A percentile compares a stretch with the other conserved stretches of the same genome.
Evolutionary conservation across 2,113 vertebrate genomes (phyloP).

Genomic region (Pica pica): DNA sequence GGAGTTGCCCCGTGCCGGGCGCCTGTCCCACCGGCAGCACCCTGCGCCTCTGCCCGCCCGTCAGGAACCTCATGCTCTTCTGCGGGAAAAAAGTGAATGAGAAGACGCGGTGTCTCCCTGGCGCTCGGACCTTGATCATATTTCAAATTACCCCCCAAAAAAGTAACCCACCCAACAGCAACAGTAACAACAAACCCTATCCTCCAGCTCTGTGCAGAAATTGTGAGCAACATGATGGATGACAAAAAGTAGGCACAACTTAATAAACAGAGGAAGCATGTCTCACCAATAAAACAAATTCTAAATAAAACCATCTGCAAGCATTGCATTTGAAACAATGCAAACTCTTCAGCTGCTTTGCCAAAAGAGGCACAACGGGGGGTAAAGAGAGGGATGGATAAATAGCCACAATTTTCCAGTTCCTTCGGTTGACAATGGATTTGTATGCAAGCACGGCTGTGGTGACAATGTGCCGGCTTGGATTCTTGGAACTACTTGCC

Average conservation of each 20-base stretch:
- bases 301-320: slow-evolving; percentile 35
- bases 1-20: neutral
- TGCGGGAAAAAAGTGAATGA: neutral
- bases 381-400: neutral
- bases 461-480: neutral
- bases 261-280: slow-evolving; percentile 23
- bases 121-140: fast-evolving
- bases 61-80: neutral
- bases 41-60: neutral
- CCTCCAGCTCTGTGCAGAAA: neutral
- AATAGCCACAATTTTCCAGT: slow-evolving; percentile 8
- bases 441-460: neutral
- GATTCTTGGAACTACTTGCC: neutral
- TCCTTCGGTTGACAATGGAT: neutral
- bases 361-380: neutral
- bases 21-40: neutral
- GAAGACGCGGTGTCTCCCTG: neutral
- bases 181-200: neutral
- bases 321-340: slow-evolving; percentile 13
- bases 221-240: neutral
- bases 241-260: slow-evolving; percentile 9
- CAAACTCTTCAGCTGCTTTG: neutral
- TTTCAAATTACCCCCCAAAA: neutral
- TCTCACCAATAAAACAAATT: slow-evolving; percentile 27
- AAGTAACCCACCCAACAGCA: neutral